Evolutionary conservation across 2,113 vertebrate genomes (phyloP), one percentile per base, ranked within the genome.

Genomic region (Trichomycterus rosablanca): DNA sequence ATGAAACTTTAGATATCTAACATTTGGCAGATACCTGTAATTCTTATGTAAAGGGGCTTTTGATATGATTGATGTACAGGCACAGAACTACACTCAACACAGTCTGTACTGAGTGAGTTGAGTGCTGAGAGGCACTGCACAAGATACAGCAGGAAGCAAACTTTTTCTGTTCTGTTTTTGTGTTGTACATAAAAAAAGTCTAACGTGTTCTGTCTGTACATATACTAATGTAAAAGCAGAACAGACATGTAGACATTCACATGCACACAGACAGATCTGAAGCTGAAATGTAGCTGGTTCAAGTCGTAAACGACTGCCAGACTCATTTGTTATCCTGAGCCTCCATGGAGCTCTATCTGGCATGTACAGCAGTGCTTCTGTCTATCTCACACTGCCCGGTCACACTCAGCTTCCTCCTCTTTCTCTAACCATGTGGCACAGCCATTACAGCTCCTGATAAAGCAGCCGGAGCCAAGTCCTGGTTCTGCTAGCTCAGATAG

Each of bases 301-400:
- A 72, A 72, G 76, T 79, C 74, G 73, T 63, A 74, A 65, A 46
- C 2, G 48, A 55, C 62, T 84, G 84, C 84, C 84, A 87, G 77
- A 48, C 76, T 75, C 76, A 81, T 85, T 84, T 81, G 76, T 86
- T 82, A 76, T 70, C 76, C 69, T 32, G 18, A 26, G 56, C 64
- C 53, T 74, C 68, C 68, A 56, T 67, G 52, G 51, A 70, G 59
- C 72, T 69, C 5, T 82, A 78, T 84, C 81, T 83, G 73, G 58
- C 50, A 65, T 68, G 68, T 68, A 74, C 81, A 83, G 74, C 71
- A 55, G 62, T 72, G 55, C 63, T 53, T 65, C 26, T 28, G 53
- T 64, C 48, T 63, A 16, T 23, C 23, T 40, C 37, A 11, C 37
- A n/a, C 37, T 4, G n/a, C 5, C 37, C 37, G 5, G 26, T 30